These are phyloP conservation scores for Melanophora roralis DNA, from an alignment of 2,888 invertebrate genomes.

Conservation along the genomic window DNA sequence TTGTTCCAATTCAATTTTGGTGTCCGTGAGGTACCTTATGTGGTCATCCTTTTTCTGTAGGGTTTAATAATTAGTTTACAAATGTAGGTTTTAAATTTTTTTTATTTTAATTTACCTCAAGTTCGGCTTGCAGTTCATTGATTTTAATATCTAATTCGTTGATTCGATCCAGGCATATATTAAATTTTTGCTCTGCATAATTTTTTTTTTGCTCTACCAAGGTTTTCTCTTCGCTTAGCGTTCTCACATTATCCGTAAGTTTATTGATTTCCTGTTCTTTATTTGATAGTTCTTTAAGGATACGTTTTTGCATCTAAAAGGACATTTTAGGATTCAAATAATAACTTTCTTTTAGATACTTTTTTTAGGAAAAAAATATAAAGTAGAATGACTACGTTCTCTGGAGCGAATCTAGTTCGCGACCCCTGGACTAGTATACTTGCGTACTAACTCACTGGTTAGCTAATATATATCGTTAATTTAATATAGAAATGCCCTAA, in stretches of 20 bases:
- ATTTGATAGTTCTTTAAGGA: constrained; percentile 69
- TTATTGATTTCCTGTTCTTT: constrained; percentile 69
- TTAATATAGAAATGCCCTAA: too few relatives aligned
- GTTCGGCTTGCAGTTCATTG: constrained; percentile 61
- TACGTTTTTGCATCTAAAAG: constrained; percentile 70
- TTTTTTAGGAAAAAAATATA: too few relatives aligned
- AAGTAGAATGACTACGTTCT: too few relatives aligned
- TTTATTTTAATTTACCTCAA: constrained; percentile 65
- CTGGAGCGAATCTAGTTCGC: too few relatives aligned
- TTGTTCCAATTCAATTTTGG: constrained; percentile 71
- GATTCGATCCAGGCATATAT: constrained; percentile 66
- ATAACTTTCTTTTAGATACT: too few relatives aligned
- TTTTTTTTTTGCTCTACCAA: constrained; percentile 68
- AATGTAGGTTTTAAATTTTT: neutral
- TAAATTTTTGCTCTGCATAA: constrained; percentile 66
- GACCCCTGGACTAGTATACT: too few relatives aligned
- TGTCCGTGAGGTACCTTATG: constrained; percentile 67
- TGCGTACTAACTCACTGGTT: too few relatives aligned
- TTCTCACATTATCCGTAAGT: constrained; percentile 66
- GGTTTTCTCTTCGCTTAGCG: constrained; percentile 66
- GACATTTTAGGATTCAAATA: too few relatives aligned
- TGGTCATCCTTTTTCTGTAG: constrained; percentile 64
- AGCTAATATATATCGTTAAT: too few relatives aligned
- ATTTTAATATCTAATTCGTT: constrained; percentile 67
- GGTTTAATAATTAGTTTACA: neutral